Conservation (phyloP, 2,797 vertebrate species). For the Molossus molossus region DNA sequence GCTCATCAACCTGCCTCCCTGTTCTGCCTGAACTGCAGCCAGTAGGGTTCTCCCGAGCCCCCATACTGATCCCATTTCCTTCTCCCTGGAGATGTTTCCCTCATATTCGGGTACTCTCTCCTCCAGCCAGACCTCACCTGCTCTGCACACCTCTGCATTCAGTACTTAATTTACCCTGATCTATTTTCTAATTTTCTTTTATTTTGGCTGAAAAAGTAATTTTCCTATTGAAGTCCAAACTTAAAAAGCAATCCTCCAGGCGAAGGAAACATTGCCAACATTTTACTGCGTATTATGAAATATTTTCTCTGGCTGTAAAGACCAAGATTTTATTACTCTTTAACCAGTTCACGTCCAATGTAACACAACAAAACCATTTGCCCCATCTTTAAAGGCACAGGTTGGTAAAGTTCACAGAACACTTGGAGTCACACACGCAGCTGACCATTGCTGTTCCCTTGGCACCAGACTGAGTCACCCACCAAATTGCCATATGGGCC, state of each 20-base stretch:
- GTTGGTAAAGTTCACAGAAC: not conserved
- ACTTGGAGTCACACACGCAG: constrained; percentile 15
- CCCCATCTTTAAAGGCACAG: not conserved
- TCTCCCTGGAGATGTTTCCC: not conserved
- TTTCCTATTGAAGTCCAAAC: not conserved
- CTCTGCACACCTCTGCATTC: not conserved
- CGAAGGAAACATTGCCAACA: not conserved
- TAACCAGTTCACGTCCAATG: not conserved
- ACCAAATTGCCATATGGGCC: not conserved
- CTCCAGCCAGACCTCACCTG: not conserved
- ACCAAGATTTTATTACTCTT: not conserved
- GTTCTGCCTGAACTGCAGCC: not conserved
- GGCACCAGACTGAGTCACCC: constrained; percentile 17
- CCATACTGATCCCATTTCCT: not conserved
- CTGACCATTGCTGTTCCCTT: constrained; percentile 15
- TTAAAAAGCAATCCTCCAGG: constrained; percentile 2
- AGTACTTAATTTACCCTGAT: not conserved
- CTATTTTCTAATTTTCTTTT: not conserved
- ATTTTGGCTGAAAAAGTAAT: constrained; percentile 1
- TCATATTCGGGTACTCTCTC: not conserved
- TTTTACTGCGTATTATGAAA: not conserved
- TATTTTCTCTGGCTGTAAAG: constrained; percentile 23
- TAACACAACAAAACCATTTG: not conserved
- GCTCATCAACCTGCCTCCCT: not conserved
- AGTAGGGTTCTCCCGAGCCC: not conserved